Conservation (phyloP, 37 sponge, comb jelly and placozoan species). For the Axinella damicornis region DNA sequence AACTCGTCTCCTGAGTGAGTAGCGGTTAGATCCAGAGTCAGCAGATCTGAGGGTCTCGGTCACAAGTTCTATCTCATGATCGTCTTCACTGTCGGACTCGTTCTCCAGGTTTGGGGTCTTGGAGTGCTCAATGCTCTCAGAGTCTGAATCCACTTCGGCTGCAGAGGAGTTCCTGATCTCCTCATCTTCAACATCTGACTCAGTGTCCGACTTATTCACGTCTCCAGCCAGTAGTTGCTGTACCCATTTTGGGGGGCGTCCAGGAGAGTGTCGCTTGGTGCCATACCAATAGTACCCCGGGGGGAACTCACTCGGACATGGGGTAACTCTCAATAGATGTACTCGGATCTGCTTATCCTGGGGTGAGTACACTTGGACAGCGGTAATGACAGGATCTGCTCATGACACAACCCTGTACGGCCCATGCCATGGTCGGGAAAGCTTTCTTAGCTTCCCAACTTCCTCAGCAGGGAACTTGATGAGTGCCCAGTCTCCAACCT, state of each 20-base stretch:
- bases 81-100: no score
- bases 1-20: no score
- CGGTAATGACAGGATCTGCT: conserved; percentile 23
- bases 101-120: no score
- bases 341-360: conserved; percentile 36
- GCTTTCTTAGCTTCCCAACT: conserved; percentile 17
- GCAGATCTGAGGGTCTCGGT: no score
- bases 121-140: no score
- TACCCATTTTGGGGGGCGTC: conserved; percentile 22
- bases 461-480: conserved; percentile 53
- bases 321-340: conserved; percentile 42
- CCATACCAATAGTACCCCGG: conserved; percentile 72
- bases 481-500: conserved; percentile 44
- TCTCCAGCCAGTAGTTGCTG: no score
- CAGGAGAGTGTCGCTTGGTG: not conserved
- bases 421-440: conserved; percentile 61
- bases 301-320: conserved; percentile 41
- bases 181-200: no score
- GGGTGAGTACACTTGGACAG: conserved; percentile 52
- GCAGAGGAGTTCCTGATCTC: no score
- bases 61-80: no score
- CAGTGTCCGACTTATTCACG: no score
- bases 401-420: conserved; percentile 33
- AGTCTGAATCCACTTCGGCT: no score
- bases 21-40: no score